Conservation (phyloP, 2,113 vertebrate species). For the Colius striatus region DNA sequence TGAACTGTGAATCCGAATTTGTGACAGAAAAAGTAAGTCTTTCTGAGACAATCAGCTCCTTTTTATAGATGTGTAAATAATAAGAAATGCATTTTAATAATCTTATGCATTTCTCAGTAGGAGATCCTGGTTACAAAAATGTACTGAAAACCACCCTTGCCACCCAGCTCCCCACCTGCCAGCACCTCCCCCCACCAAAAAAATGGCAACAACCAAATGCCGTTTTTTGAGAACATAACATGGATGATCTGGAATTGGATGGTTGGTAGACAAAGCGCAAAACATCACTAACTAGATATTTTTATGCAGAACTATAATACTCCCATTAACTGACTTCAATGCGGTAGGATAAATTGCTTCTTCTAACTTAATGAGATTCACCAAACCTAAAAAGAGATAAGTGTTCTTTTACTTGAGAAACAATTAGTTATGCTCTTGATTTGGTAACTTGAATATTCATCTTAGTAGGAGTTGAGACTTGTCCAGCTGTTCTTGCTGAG, state of each 20-base stretch:
- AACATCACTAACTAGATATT: background rate
- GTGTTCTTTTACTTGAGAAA: slow-evolving; percentile 44
- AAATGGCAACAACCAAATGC: background rate
- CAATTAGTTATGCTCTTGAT: slow-evolving; percentile 60
- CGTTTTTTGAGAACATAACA: background rate
- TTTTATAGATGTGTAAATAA: background rate
- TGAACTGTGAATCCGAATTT: background rate
- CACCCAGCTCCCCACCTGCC: background rate
- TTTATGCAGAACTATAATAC: background rate
- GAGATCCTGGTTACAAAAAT: background rate
- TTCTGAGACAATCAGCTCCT: background rate
- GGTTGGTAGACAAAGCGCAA: background rate
- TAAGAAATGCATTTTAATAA: background rate
- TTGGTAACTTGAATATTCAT: slow-evolving; percentile 61
- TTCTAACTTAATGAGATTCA: slow-evolving; percentile 51
- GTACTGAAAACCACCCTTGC: background rate
- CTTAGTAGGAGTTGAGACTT: slow-evolving; percentile 63
- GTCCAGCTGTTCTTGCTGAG: slow-evolving; percentile 63
- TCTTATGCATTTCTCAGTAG: background rate
- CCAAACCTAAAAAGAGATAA: slow-evolving; percentile 40
- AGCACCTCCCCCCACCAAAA: background rate
- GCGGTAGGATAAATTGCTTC: background rate
- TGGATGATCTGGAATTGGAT: background rate
- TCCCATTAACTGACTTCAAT: background rate
- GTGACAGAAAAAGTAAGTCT: background rate